Evolutionary conservation across 2,113 vertebrate species (phyloP).

Genomic region (Pseudonaja textilis): DNA sequence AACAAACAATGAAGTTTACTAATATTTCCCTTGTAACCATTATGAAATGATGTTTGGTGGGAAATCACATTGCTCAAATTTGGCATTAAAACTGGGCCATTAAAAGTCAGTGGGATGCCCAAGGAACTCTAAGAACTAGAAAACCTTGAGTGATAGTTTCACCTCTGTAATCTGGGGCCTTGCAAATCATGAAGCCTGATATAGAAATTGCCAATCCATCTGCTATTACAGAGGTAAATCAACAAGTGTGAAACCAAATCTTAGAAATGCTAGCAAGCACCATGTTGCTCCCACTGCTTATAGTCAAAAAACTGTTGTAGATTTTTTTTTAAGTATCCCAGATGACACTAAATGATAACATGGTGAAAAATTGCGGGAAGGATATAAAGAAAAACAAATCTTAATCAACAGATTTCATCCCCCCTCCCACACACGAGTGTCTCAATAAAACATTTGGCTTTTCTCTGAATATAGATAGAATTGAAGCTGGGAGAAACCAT

Average conservation of each 20-base stretch:
- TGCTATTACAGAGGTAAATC: not conserved
- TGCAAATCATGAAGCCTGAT: not conserved
- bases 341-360: not conserved
- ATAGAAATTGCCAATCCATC: not conserved
- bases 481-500: slow-evolving; percentile 33
- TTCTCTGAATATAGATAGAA: slow-evolving; percentile 34
- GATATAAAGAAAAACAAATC: not conserved
- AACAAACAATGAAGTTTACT: not conserved
- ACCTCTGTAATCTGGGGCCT: not conserved
- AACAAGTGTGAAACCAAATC: not conserved
- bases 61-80: not conserved
- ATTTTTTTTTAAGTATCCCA: not conserved
- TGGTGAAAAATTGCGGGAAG: not conserved
- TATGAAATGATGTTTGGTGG: not conserved
- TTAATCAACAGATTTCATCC: not conserved
- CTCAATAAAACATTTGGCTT: slow-evolving; percentile 16
- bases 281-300: not conserved
- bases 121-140: not conserved
- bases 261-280: not conserved
- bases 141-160: not conserved
- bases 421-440: not conserved
- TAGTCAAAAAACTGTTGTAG: not conserved
- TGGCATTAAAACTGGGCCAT: not conserved
- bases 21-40: not conserved
- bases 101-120: not conserved